Evolutionary conservation across 2,797 vertebrate genomes (phyloP).

Genomic region (Pantherophis alleghaniensis): DNA sequence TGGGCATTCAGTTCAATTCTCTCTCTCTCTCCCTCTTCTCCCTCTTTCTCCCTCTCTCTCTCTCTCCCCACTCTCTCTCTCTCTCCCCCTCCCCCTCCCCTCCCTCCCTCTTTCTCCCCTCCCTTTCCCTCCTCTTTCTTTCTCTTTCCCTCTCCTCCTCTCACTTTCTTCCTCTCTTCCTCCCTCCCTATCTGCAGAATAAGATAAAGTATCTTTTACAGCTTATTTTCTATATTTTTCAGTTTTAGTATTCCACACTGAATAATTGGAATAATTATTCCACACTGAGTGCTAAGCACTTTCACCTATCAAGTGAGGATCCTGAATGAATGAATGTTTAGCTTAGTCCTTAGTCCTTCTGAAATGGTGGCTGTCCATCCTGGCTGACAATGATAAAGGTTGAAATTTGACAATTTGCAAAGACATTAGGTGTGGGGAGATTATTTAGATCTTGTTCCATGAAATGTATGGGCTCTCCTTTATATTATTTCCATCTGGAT

Average conservation of each 20-base stretch:
- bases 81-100: no score
- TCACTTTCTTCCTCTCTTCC: neutral
- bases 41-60: no score
- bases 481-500: neutral
- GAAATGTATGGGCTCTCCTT: neutral
- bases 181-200: neutral
- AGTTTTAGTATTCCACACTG: neutral
- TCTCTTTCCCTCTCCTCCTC: no score
- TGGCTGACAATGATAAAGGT: neutral
- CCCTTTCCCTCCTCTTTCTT: no score
- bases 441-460: neutral
- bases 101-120: no score
- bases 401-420: neutral
- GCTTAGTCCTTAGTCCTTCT: neutral
- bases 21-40: no score
- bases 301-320: neutral
- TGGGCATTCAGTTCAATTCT: neutral
- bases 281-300: neutral
- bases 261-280: neutral
- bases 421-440: neutral
- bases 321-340: neutral
- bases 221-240: neutral
- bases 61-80: no score
- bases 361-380: neutral
- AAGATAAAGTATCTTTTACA: neutral